Evolutionary conservation across 2,888 invertebrate genomes (phyloP), one percentile per base, ranked within the genome.

Genomic region (Steinernema scapterisci): DNA sequence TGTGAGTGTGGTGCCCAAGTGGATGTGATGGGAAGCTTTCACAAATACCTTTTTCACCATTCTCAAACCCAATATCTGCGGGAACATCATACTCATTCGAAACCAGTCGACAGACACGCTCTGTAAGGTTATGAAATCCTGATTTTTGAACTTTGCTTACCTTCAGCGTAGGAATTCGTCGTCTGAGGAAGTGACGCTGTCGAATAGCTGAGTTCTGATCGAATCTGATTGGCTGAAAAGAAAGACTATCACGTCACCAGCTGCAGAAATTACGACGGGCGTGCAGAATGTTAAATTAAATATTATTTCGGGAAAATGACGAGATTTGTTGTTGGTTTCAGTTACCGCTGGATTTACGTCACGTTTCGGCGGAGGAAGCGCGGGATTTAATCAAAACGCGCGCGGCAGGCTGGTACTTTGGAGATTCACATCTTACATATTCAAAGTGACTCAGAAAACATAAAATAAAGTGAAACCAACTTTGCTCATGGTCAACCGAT

Each of bases 81-180:
- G 52, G 23, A 52, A n/a, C 11, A 2, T 52, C 52, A 11, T n/a
- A 52, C 23, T 52, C 21, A 52, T 52, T 21, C 2, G 52, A 52
- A 7, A 23, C 23, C 23, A 6, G 19, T 9, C 52, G 52, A 9
- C 2, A 6, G 6, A n/a, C 9, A 38, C 52, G 16, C 52, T 21
- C 52, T 52, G 21, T 6, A 52, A 52, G 21, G 11, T 3, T 5
- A 23, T 11, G 31, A 31, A 16, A 3, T 63, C 31, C 6, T 1
- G 31, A 31, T 31, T 6, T 27, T 13, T 48, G 48, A 54, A 54
- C 5, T 19, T 19, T 1, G 6, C 6, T 31, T 25, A 63, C 63
- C 63, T 63, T 63, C 63, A 96, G 90, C 92, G 93, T 86, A 93
- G 97, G 93, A 97, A 97, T 90, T 95, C 95, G 52, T 94, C 94